Evolutionary conservation across 1,140 invertebrate species (phyloP), one percentile per base, ranked within the genome.

Genomic region (Ceratina japonica): DNA sequence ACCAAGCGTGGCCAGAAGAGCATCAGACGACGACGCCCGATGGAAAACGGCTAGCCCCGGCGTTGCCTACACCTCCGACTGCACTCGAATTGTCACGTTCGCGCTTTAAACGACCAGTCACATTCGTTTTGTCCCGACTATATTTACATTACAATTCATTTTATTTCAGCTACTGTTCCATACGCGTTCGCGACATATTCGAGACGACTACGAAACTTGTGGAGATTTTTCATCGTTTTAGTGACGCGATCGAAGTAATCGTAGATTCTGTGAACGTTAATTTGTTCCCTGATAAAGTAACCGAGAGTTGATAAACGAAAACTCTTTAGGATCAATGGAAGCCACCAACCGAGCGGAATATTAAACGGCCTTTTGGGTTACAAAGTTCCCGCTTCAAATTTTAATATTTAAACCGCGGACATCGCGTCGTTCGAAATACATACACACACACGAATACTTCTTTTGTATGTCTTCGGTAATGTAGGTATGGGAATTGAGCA

Each of bases 71-170:
- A 52, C 69, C 65, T 65, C 65, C 61, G 20, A 37, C 37, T 74
- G 62, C 70, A 65, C 70, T 79, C 62, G 22, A 73, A 79, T 79
- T 61, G 71, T 79, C 77, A 79, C 71, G 71, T 79, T 66, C 37
- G 22, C 37, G 69, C 18, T 65, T 31, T 49, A 74, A 72, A 74
- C 18, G 58, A 58, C 70, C 13, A 44, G 66, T 59, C 68, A 71
- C 68, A 62, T 54, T 72, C 63, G 52, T 69, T 59, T 72, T 54
- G 56, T 68, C 22, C 54, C 27, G 20, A 12, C 1, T 58, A 44
- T 59, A 59, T 64, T 56, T 44, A 44, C 15, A 8, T 20, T 2
- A 31, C 51, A 37, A 72, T 78, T 64, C 44, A 52, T 54, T 44
- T 44, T 7, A 44, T 44, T 44, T 44, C 37, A 31, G 27, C 27